Base-by-base conservation (phyloP, 2,113 vertebrate species). In the Tupaia tana region DNA sequence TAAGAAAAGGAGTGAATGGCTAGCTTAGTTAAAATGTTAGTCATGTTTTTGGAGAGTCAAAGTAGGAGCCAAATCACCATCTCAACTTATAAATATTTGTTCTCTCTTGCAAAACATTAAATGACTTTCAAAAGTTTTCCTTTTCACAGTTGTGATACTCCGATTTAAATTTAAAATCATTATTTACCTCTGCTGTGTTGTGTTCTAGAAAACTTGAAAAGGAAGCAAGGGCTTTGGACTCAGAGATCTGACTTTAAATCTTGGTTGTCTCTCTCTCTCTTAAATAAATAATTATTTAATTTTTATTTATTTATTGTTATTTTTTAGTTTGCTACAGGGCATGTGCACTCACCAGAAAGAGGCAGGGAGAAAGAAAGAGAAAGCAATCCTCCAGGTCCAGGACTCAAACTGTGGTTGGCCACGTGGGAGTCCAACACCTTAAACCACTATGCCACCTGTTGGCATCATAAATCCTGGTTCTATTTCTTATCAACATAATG, bases 181-280 rank as follows among this genome's bases (percentile, higher is more conserved):
- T 80, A 75, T 94, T 82, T 85, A 34, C 73, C 22, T 91, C 1
- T 61, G 18, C 0, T 79, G 5, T 70, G 6, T 3, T 89, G 20
- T 24, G 3, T 80, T 91, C 54, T 75, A 79, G 24, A 89, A 91
- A 80, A 58, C 69, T 56, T 95, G 31, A 92, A 9, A 83, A 88
- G 78, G 64, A 93, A 77, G 1, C 14, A 83, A 90, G 54, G 63
- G 84, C 19, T 92, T 9, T 88, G 9, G 20, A 93, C 9, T 85
- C 5, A 27, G 25, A 70, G 12, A 83, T 6, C 1, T 69, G 54
- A 89, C 8, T 86, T 15, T 31, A 70, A 87, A 24, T 69, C 15
- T 18, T 80, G 1, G 0, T 79, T 69, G 2, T 69, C 9, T n/a
- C 66, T 87, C 74, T 87, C 74, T 43, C 43, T 43, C 43, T 43